These are phyloP conservation scores for Takifugu bimaculatus DNA, from an alignment of 2,113 vertebrate genomes.

Conservation along the genomic window DNA sequence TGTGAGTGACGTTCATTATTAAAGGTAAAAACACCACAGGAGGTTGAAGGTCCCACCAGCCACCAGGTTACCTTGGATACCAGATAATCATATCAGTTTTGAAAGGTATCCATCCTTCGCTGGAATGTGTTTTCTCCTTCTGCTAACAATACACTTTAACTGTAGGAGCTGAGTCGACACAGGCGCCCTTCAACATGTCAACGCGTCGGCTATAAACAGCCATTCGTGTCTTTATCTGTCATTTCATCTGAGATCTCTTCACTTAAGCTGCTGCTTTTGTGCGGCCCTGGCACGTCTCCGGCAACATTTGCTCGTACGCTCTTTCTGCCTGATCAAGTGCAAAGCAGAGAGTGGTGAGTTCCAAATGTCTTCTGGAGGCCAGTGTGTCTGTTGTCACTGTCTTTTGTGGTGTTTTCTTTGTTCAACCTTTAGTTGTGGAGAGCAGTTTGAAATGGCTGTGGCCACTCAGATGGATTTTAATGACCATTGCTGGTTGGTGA, in stretches of 20 bases:
- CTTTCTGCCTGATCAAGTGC: background rate
- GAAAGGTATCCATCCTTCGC: too few relatives aligned
- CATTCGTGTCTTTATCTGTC: slow-evolving; percentile 1
- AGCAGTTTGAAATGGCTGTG: too few relatives aligned
- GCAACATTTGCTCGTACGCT: background rate
- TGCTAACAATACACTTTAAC: background rate
- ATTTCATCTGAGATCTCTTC: background rate
- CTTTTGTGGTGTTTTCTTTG: slow-evolving; percentile 44
- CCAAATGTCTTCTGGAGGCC: slow-evolving; percentile 52
- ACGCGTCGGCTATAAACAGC: slow-evolving; percentile 8
- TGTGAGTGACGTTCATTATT: too few relatives aligned
- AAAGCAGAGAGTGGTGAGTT: slow-evolving; percentile 26
- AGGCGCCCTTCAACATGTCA: slow-evolving; percentile 12
- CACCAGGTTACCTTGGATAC: slow-evolving; percentile 41
- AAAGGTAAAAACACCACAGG: background rate
- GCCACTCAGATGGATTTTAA: too few relatives aligned
- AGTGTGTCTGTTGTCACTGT: slow-evolving; percentile 47
- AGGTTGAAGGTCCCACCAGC: slow-evolving; percentile 18
- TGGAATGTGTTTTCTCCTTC: too few relatives aligned
- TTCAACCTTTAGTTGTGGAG: too few relatives aligned
- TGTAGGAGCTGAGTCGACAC: slow-evolving; percentile 14
- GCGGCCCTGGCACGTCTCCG: background rate
- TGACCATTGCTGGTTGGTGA: too few relatives aligned
- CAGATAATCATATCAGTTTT: slow-evolving; percentile 8
- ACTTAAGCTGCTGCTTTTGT: background rate